Conservation (phyloP, 1,140 invertebrate genomes). For the Bombyx mori region DNA sequence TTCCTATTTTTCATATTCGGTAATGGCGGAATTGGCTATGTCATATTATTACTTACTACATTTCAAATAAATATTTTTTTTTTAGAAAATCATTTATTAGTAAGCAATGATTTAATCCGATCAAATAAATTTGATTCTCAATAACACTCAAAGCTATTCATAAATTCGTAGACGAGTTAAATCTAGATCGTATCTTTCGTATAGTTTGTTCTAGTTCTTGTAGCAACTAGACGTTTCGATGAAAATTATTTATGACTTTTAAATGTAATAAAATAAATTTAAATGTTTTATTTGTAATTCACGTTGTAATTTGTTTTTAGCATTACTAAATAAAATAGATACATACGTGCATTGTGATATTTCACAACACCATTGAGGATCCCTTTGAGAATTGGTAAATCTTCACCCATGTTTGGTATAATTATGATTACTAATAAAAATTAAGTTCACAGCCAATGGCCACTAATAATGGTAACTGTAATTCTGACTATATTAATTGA, state of each 20-base stretch:
- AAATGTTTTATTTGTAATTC: no score
- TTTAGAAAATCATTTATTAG: no score
- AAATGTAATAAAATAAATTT: neutral
- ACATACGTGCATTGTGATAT: constrained; percentile 93
- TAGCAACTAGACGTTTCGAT: constrained; percentile 8
- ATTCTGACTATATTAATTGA: constrained; percentile 33
- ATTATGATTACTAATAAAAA: constrained; percentile 49
- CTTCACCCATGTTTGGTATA: constrained; percentile 81
- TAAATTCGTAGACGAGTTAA: no score
- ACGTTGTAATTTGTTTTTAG: no score
- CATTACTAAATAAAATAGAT: constrained; percentile 31
- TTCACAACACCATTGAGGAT: constrained; percentile 90
- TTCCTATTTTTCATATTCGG: no score
- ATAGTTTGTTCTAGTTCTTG: constrained; percentile 7
- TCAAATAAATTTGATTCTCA: no score
- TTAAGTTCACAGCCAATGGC: constrained; percentile 62
- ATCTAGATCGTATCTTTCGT: neutral
- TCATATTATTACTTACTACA: no score
- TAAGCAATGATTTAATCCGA: no score
- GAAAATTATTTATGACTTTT: neutral
- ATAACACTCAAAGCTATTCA: no score
- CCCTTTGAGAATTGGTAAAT: constrained; percentile 88
- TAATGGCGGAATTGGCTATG: no score
- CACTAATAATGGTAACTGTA: constrained; percentile 66
- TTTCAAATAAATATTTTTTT: no score